Conservation (phyloP, 2,797 vertebrate genomes). For the Falco peregrinus region DNA sequence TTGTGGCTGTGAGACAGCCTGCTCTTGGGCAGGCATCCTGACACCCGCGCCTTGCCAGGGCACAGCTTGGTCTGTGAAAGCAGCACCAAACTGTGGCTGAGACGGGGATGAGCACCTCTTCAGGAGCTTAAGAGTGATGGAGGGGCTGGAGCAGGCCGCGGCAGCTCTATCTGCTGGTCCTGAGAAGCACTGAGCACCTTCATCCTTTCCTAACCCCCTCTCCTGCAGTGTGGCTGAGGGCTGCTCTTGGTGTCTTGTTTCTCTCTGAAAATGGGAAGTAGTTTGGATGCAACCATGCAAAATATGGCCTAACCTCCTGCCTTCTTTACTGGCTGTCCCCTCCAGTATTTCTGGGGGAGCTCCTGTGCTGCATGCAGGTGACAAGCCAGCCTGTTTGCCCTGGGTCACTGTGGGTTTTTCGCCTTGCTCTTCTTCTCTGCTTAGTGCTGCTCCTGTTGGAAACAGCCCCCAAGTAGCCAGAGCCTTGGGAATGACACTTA, state of each 20-base stretch:
- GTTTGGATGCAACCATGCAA: not conserved
- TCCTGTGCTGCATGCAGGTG: accelerated
- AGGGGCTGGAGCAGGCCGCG: not conserved
- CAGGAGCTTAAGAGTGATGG: accelerated
- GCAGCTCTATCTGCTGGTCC: not conserved
- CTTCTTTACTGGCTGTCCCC: not conserved
- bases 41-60: not conserved
- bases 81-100: not conserved
- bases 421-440: not conserved
- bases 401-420: not conserved
- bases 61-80: not conserved
- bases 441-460: not conserved
- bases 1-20: not conserved
- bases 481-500: not conserved
- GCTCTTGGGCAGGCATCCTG: not conserved
- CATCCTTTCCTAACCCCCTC: not conserved
- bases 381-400: not conserved
- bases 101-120: not conserved
- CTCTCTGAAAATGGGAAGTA: not conserved
- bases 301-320: not conserved
- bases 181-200: not conserved
- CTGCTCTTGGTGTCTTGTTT: not conserved
- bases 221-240: not conserved
- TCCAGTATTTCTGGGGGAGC: not conserved
- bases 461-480: not conserved